Base-by-base conservation (phyloP, 1,140 invertebrate genomes). In the Drosophila yakuba region DNA sequence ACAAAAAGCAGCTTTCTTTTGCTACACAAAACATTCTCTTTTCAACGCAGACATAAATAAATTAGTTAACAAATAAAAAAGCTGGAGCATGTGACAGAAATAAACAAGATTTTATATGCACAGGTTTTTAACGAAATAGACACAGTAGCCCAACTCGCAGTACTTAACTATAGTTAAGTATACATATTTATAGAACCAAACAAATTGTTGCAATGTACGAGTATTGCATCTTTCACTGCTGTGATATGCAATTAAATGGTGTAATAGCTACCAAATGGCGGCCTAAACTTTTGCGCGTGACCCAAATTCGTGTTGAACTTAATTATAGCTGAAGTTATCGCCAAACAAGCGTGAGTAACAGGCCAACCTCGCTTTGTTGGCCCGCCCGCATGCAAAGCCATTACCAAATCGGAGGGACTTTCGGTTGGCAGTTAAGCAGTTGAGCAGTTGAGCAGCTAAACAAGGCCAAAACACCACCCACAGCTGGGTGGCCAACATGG, bases 391-490 rank as follows among this genome's bases (percentile, higher is more conserved):
- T 71, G 64, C 36, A 41, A 41, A 68, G 44, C 45, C 36, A 62
- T 69, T 69, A 69, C 66, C 67, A 71, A 69, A 69, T 56, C 63
- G 38, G 66, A 43, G 67, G 59, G 59, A 39, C 6, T 61, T 15
- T 38, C 50, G 64, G 63, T 56, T 62, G 55, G 44, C 43, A 48
- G 51, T 57, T 15, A 41, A 17, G 41, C 64, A 69, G 64, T 69
- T 71, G 57, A 35, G 2, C 52, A 48, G 51, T 57, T 15, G 41
- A 20, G 41, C 64, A 58, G 64, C 57, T 71, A 69, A 35, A 3
- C 51, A 71, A 71, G 67, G 67, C 51, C 67, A 71, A 39, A 38
- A 32, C 7, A 43, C 43, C 64, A 68, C 62, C 62, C 62, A 68
- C 66, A 38, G 63, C 66, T 23, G 20, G 20, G 20, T 20, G 12